phyloP scores from a whole-genome alignment of 2,888 invertebrate genomes.

The Diachrysia chrysitis region DNA sequence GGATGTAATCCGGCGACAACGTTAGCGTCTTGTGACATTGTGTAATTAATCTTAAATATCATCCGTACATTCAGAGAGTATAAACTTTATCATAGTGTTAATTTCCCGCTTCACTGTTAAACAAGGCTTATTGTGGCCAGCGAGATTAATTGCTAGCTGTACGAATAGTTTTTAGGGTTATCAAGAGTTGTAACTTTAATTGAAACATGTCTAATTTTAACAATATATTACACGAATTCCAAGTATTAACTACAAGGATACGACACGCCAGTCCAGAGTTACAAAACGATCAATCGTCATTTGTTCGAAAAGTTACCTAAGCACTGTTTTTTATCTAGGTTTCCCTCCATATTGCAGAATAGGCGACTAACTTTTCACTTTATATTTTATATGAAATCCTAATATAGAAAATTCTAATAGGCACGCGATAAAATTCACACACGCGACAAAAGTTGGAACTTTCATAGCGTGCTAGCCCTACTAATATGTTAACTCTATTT shows the following conservation, averaged over 20 bases:
- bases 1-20: conserved; percentile 71
- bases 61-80: conserved; percentile 44
- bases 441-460: background rate
- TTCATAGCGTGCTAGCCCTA: background rate
- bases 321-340: background rate
- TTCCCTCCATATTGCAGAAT: background rate
- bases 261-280: too few relatives aligned
- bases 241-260: too few relatives aligned
- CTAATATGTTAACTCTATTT: background rate
- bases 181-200: background rate
- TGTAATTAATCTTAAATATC: conserved; percentile 70
- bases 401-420: background rate
- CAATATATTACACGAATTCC: background rate
- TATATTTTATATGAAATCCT: background rate
- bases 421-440: conserved; percentile 1
- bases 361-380: background rate
- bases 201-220: background rate
- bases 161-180: background rate
- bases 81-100: conserved; percentile 53
- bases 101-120: conserved; percentile 36
- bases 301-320: too few relatives aligned
- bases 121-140: conserved; percentile 39
- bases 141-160: conserved; percentile 44
- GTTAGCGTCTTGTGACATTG: conserved; percentile 75
- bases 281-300: too few relatives aligned